phyloP scores from a whole-genome alignment of 2,888 invertebrate genomes.

The Spodoptera picta region DNA sequence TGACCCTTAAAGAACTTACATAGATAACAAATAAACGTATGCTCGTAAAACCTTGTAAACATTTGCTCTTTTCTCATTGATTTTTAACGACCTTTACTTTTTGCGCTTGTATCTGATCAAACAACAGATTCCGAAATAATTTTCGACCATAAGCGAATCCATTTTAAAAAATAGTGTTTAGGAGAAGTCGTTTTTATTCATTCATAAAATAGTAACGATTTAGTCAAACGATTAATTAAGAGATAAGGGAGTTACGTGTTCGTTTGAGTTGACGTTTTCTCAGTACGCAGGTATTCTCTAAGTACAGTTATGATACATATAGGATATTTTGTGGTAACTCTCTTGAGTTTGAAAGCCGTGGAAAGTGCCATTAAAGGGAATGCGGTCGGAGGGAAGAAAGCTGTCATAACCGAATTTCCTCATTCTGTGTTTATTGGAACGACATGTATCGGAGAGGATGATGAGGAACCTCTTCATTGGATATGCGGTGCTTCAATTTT shows the following conservation, averaged over 20 bases:
- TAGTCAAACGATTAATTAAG: background rate
- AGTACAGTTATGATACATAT: background rate
- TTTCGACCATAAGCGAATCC: too few species aligned
- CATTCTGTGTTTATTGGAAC: slow-evolving; percentile 45
- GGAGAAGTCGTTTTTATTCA: background rate
- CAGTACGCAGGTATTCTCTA: background rate
- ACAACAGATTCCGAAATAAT: too few species aligned
- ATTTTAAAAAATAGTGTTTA: background rate
- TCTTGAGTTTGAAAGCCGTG: background rate
- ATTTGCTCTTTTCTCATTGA: too few species aligned
- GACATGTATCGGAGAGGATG: slow-evolving; percentile 5
- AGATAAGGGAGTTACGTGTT: background rate
- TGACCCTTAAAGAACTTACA: too few species aligned
- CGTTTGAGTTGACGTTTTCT: background rate
- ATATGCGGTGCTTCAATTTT: slow-evolving; percentile 50
- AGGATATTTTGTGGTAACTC: background rate
- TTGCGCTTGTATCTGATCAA: too few species aligned
- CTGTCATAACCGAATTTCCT: slow-evolving; percentile 14
- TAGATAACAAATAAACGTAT: too few species aligned
- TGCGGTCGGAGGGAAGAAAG: slow-evolving; percentile 23
- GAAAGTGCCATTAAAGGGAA: slow-evolving; percentile 22
- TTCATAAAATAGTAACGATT: slow-evolving; percentile 1
- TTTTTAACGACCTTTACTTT: too few species aligned
- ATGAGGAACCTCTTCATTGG: slow-evolving; percentile 31
- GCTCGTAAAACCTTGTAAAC: too few species aligned